phyloP scores from a whole-genome alignment of 2,113 vertebrate species.

The Verasper variegatus region DNA sequence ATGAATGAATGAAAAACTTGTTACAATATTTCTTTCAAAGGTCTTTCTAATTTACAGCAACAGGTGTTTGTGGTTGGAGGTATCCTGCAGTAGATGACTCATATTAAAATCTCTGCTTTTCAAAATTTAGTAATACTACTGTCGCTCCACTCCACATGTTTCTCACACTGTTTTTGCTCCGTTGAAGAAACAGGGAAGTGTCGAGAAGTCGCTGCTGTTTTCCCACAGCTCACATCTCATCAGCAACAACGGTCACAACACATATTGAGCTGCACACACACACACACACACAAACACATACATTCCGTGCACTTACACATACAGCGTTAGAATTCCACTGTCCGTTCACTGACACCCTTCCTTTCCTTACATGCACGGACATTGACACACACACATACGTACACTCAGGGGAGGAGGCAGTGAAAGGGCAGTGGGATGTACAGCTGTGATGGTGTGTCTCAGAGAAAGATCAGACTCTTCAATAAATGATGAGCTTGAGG shows the following conservation, averaged over 20 bases:
- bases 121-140: conserved; percentile 24
- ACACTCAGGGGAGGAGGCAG: conserved; percentile 61
- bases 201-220: background rate
- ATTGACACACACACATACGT: conserved; percentile 27
- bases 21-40: too few species aligned
- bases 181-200: background rate
- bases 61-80: background rate
- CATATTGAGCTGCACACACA: conserved; percentile 3
- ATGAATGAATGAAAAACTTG: background rate
- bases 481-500: conserved; percentile 77
- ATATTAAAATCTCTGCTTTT: background rate
- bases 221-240: conserved; percentile 37
- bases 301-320: background rate
- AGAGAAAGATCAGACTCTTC: conserved; percentile 73
- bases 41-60: too few species aligned
- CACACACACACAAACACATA: background rate
- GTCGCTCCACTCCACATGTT: conserved; percentile 13
- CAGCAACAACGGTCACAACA: conserved; percentile 41
- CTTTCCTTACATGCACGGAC: conserved; percentile 29
- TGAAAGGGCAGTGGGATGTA: conserved; percentile 77
- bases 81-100: background rate
- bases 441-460: conserved; percentile 77
- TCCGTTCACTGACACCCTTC: conserved; percentile 42
- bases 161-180: background rate
- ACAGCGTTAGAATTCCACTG: background rate